Evolutionary conservation across 2,797 vertebrate species (phyloP).

Genomic region (Distichodus sexfasciatus): DNA sequence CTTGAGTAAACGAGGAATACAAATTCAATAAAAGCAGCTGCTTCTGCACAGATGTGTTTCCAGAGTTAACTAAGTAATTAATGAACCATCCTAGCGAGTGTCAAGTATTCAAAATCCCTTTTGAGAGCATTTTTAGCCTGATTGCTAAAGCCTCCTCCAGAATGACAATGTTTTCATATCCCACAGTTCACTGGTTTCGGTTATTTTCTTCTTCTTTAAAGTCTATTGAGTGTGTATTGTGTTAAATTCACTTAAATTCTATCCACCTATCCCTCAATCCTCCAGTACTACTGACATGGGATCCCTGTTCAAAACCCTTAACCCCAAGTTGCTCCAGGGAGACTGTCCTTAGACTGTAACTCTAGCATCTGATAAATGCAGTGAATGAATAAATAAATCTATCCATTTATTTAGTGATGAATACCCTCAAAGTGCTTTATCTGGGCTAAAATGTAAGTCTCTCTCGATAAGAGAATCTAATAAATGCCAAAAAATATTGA

Average conservation of each 20-base stretch:
- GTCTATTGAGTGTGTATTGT: not conserved
- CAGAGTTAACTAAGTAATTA: constrained; percentile 1
- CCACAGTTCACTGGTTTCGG: not conserved
- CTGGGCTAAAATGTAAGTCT: no score
- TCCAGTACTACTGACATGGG: no score
- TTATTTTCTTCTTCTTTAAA: not conserved
- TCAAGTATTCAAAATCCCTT: not conserved
- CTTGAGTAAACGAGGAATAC: not conserved
- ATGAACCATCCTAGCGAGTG: not conserved
- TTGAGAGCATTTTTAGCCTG: not conserved
- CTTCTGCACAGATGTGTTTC: not conserved
- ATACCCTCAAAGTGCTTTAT: no score
- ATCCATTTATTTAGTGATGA: no score
- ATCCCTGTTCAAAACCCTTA: no score
- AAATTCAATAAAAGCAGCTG: not conserved
- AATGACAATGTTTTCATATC: not conserved
- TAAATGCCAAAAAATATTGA: no score
- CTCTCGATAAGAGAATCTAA: no score
- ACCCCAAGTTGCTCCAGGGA: no score
- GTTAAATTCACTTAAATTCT: not conserved
- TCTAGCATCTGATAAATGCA: no score
- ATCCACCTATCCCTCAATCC: not conserved
- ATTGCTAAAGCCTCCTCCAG: not conserved
- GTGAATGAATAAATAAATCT: no score
- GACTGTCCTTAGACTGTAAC: no score